Percentiles rank a stretch among this genome's conserved stretches.
phyloP scores from a whole-genome alignment of 2,113 vertebrate species.

The Petrocephalus zakoni region DNA sequence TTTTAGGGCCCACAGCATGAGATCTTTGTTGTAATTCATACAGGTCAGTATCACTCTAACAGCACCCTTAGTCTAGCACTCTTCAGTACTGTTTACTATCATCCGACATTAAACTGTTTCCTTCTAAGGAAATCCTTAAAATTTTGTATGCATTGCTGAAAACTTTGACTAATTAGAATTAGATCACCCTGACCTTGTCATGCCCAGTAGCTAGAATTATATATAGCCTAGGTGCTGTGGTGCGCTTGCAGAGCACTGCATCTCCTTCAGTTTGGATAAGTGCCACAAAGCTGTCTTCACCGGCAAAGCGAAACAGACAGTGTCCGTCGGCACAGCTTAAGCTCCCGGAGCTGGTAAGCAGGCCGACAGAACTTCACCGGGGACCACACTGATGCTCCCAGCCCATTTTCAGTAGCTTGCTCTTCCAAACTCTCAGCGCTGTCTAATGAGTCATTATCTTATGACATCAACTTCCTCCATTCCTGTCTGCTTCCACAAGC shows the following conservation, averaged over 20 bases:
- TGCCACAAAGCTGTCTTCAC: background rate
- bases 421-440: background rate
- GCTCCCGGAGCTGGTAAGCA: background rate
- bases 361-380: background rate
- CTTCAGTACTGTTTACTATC: background rate
- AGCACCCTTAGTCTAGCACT: background rate
- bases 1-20: background rate
- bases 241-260: background rate
- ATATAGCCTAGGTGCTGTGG: background rate
- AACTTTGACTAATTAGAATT: background rate
- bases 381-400: background rate
- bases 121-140: background rate
- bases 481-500: background rate
- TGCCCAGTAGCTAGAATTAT: background rate
- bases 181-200: background rate
- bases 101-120: background rate
- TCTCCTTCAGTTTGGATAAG: background rate
- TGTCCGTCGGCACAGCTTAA: background rate
- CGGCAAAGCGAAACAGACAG: background rate
- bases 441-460: background rate
- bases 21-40: background rate
- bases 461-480: background rate
- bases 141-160: background rate
- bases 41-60: background rate
- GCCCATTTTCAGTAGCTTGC: background rate